phyloP scores from a whole-genome alignment of 2,888 invertebrate species.

The Eupithecia subfuscata region DNA sequence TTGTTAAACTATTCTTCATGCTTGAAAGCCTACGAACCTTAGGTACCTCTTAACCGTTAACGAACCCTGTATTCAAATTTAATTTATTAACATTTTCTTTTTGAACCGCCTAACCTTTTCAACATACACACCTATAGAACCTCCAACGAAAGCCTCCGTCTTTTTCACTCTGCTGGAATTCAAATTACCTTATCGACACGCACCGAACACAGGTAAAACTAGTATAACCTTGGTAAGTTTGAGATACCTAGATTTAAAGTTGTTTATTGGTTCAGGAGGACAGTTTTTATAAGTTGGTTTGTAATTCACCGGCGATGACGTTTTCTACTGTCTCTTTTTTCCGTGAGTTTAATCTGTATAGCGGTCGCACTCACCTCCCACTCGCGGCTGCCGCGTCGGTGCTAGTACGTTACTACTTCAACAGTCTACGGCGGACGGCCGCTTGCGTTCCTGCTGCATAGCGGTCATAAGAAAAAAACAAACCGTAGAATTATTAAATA shows the following conservation, averaged over 20 bases:
- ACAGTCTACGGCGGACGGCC: conserved; percentile 76
- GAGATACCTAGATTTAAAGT: conserved; percentile 51
- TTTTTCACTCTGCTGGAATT: conserved; percentile 81
- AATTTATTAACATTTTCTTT: conserved; percentile 70
- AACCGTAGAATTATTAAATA: conserved; percentile 52
- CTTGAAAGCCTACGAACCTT: conserved; percentile 27
- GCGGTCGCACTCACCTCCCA: conserved; percentile 74
- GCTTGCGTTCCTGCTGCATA: conserved; percentile 63
- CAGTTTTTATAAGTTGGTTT: conserved; percentile 72
- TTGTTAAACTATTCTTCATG: conserved; percentile 10
- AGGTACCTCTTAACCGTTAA: conserved; percentile 65
- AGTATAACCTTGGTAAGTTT: conserved; percentile 69
- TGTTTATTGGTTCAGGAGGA: conserved; percentile 60
- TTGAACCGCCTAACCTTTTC: conserved; percentile 56
- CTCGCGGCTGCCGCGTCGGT: conserved; percentile 63
- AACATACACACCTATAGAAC: conserved; percentile 54
- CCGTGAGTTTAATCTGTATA: conserved; percentile 54
- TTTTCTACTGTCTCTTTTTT: conserved; percentile 60
- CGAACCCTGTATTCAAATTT: conserved; percentile 72
- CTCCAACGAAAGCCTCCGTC: conserved; percentile 69
- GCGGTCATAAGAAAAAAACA: conserved; percentile 52
- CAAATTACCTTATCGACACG: conserved; percentile 80
- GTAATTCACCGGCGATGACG: conserved; percentile 70
- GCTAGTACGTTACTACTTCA: conserved; percentile 70
- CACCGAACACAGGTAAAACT: conserved; percentile 78